phyloP scores from a whole-genome alignment of 1,140 invertebrate species.

The Drosophila melanica region DNA sequence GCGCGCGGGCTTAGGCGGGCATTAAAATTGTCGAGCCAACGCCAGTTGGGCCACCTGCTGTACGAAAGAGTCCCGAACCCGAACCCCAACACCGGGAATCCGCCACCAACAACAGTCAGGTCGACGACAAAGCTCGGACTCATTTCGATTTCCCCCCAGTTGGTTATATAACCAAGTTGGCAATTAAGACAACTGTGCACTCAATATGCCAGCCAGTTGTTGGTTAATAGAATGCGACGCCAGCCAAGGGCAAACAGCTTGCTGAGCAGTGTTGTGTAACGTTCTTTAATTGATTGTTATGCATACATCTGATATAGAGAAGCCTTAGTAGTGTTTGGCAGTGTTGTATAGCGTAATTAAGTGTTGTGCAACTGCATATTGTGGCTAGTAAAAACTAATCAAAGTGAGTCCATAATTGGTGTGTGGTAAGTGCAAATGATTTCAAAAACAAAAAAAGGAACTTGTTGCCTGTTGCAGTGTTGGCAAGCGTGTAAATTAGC shows the following conservation, averaged over 20 bases:
- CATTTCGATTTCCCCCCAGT: slow-evolving; percentile 23
- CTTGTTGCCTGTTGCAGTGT: slow-evolving; percentile 21
- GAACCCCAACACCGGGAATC: too few species aligned
- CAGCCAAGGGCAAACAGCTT: slow-evolving; percentile 1
- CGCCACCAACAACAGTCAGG: too few species aligned
- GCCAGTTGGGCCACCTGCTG: slow-evolving; percentile 72
- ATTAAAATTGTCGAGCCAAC: slow-evolving; percentile 81
- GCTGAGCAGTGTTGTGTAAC: slow-evolving; percentile 12
- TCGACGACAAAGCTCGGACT: background rate
- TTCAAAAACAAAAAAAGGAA: slow-evolving; percentile 17
- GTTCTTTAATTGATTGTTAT: too few species aligned
- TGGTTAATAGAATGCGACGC: slow-evolving; percentile 40
- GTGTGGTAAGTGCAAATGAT: background rate
- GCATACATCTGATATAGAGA: too few species aligned
- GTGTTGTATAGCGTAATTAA: background rate
- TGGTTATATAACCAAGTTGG: slow-evolving; percentile 59
- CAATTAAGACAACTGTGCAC: slow-evolving; percentile 65
- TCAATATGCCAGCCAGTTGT: slow-evolving; percentile 44
- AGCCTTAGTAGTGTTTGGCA: background rate
- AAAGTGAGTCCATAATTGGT: background rate
- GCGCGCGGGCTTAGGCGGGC: slow-evolving; percentile 75
- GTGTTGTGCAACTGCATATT: too few species aligned
- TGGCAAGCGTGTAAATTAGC: slow-evolving; percentile 46
- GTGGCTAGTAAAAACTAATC: background rate
- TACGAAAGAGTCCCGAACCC: slow-evolving; percentile 18